Percentiles rank a stretch among this genome's conserved stretches.
Evolutionary conservation across 2,113 vertebrate species (phyloP).

Genomic region (Brachyistius frenatus): DNA sequence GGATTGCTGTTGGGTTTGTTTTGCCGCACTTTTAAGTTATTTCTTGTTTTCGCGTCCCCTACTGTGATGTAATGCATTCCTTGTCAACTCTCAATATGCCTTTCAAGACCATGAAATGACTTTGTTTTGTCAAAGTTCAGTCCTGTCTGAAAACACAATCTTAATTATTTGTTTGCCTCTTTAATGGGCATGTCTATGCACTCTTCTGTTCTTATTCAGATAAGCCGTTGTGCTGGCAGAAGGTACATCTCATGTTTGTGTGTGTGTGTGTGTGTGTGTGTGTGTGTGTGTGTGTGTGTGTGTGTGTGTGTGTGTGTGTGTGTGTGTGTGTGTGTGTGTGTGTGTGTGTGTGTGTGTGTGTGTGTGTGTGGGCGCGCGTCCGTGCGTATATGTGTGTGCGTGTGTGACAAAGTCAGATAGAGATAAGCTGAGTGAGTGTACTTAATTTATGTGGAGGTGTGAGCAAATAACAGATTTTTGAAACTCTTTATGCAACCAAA

Average conservation of each 20-base stretch:
- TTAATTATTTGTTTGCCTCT: constrained; percentile 72
- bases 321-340: constrained; percentile 33
- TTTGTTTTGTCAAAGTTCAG: constrained; percentile 63
- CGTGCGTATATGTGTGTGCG: neutral
- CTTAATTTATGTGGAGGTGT: constrained; percentile 48
- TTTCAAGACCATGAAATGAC: constrained; percentile 72
- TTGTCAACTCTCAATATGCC: constrained; percentile 69
- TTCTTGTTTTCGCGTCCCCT: constrained; percentile 62
- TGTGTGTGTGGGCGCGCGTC: constrained; percentile 2
- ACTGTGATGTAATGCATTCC: constrained; percentile 83
- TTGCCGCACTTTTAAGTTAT: constrained; percentile 61
- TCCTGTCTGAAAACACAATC: constrained; percentile 56
- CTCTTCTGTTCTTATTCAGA: constrained; percentile 69
- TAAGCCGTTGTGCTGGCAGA: constrained; percentile 64
- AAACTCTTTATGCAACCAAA: constrained; percentile 73
- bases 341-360: constrained; percentile 22
- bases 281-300: constrained; percentile 23
- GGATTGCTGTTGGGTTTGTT: constrained; percentile 56
- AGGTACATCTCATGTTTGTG: constrained; percentile 51
- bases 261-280: constrained; percentile 41
- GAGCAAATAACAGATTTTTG: constrained; percentile 43
- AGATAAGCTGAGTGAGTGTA: constrained; percentile 45
- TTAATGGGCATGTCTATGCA: constrained; percentile 65
- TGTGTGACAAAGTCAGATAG: neutral
- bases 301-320: constrained; percentile 34